Evolutionary conservation across 2,113 vertebrate species (phyloP).

Genomic region (Amphiprion percula): DNA sequence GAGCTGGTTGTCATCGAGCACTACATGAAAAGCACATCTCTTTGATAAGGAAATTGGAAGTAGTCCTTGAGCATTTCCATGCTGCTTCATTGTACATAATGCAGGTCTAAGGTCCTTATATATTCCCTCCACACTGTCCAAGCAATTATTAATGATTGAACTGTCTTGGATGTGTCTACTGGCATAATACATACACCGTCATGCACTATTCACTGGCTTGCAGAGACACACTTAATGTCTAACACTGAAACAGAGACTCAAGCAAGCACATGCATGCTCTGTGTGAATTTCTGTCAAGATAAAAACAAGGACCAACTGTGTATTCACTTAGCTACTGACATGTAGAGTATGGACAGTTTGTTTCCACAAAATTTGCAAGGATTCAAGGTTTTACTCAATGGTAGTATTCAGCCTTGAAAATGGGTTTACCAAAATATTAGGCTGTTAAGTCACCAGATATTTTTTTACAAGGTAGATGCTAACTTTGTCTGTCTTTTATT

Average conservation of each 20-base stretch:
- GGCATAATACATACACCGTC: constrained; percentile 47
- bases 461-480: too few species aligned
- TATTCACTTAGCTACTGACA: background rate
- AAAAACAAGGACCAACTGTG: background rate
- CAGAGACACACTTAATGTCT: constrained; percentile 16
- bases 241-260: constrained; percentile 12
- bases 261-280: background rate
- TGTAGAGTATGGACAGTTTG: too few species aligned
- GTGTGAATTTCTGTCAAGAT: background rate
- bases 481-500: too few species aligned
- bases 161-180: constrained; percentile 46
- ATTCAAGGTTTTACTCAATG: too few species aligned
- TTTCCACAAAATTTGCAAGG: too few species aligned
- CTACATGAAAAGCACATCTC: constrained; percentile 36
- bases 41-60: constrained; percentile 46
- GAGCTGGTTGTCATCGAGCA: constrained; percentile 22
- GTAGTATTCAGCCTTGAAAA: too few species aligned
- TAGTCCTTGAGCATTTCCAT: constrained; percentile 44
- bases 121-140: constrained; percentile 24
- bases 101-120: constrained; percentile 36
- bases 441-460: too few species aligned
- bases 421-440: too few species aligned
- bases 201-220: constrained; percentile 39
- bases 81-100: constrained; percentile 24
- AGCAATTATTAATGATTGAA: constrained; percentile 51